phyloP scores from a whole-genome alignment of 2,797 vertebrate genomes.

The Heliangelus exortis region DNA sequence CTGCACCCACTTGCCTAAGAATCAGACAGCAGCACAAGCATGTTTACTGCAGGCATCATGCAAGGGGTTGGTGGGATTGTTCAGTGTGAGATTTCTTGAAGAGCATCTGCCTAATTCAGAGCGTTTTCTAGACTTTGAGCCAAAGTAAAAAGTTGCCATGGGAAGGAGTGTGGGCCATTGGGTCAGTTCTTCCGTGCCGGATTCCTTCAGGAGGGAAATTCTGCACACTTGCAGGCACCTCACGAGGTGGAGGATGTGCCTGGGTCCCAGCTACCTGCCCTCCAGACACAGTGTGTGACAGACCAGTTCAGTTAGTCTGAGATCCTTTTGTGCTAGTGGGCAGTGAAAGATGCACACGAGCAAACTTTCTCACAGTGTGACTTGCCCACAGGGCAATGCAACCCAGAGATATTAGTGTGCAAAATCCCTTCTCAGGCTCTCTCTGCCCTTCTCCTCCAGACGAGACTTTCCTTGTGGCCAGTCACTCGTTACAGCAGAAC shows the following conservation, averaged over 20 bases:
- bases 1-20: background rate
- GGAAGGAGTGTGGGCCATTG: background rate
- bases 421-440: background rate
- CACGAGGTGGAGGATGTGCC: background rate
- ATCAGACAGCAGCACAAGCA: background rate
- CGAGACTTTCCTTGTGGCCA: background rate
- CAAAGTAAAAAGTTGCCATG: background rate
- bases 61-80: background rate
- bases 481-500: background rate
- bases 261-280: background rate
- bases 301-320: background rate
- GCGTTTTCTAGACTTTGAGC: background rate
- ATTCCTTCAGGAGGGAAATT: background rate
- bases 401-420: background rate
- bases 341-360: background rate
- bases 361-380: background rate
- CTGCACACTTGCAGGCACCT: background rate
- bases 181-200: background rate
- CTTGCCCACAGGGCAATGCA: background rate
- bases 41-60: background rate
- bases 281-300: background rate
- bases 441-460: background rate
- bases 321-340: background rate
- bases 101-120: background rate
- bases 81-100: background rate